These are phyloP conservation scores for Leucozona laternaria DNA, from an alignment of 2,888 invertebrate genomes.

Conservation along the genomic window DNA sequence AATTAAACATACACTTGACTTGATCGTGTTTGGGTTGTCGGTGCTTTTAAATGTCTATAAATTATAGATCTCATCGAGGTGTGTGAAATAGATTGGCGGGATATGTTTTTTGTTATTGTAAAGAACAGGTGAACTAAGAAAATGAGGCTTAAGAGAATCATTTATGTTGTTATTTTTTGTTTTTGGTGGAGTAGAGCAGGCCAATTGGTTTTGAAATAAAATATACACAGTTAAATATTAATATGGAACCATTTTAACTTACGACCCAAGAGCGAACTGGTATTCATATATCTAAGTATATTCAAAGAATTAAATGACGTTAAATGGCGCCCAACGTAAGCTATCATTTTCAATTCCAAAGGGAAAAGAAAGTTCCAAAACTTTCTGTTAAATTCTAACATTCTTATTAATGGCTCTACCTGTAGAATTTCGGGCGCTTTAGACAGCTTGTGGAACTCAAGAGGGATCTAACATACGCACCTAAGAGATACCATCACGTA, in stretches of 20 bases:
- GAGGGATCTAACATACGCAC: too few relatives aligned
- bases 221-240: too few relatives aligned
- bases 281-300: too few relatives aligned
- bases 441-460: too few relatives aligned
- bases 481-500: too few relatives aligned
- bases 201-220: background rate
- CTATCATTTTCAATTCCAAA: background rate
- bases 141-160: background rate
- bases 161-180: background rate
- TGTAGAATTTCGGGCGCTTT: too few relatives aligned
- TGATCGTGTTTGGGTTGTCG: constrained; percentile 59
- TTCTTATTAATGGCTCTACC: too few relatives aligned
- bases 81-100: constrained; percentile 18
- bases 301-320: constrained; percentile 2
- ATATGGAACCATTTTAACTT: background rate
- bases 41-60: constrained; percentile 37
- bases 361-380: too few relatives aligned
- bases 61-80: constrained; percentile 20
- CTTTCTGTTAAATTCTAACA: too few relatives aligned
- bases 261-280: too few relatives aligned
- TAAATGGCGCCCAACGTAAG: constrained; percentile 14
- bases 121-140: background rate
- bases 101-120: background rate
- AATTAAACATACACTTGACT: constrained; percentile 67
- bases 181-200: background rate